Evolutionary conservation across 2,797 vertebrate genomes (phyloP).

Genomic region (Bovichtus variegatus): DNA sequence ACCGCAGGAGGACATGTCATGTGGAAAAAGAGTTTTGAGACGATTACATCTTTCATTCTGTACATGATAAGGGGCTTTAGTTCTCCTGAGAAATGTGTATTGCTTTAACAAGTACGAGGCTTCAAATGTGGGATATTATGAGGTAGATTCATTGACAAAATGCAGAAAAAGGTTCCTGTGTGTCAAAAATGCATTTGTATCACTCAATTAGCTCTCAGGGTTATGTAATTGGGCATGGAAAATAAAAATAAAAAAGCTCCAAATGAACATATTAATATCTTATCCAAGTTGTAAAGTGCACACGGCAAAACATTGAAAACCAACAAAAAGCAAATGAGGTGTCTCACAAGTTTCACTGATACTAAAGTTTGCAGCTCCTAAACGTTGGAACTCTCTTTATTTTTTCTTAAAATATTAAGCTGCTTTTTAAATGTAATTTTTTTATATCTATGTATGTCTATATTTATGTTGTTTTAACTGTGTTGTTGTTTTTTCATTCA

Average conservation of each 20-base stretch:
- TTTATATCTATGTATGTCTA: not conserved
- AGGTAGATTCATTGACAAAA: not conserved
- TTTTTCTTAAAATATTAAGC: not conserved
- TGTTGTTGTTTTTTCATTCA: not conserved
- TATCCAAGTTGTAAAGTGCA: not conserved
- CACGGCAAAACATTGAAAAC: not conserved
- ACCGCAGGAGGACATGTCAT: constrained; percentile 45
- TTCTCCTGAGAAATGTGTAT: constrained; percentile 36
- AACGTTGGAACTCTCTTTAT: not conserved
- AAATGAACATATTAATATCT: not conserved
- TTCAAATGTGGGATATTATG: constrained; percentile 22
- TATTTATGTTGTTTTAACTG: not conserved
- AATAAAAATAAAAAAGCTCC: not conserved
- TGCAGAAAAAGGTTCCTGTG: not conserved
- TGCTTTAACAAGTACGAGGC: constrained; percentile 44
- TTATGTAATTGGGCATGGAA: not conserved
- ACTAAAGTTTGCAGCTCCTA: not conserved
- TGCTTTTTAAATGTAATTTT: not conserved
- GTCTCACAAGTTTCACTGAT: not conserved
- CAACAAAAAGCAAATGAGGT: not conserved
- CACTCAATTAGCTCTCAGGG: not conserved
- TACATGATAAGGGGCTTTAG: constrained; percentile 39
- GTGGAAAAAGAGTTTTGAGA: constrained; percentile 48
- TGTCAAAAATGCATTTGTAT: not conserved
- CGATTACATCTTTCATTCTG: constrained; percentile 48